Evolutionary conservation across 2,113 vertebrate genomes (phyloP).

Genomic region (Platanista minor): DNA sequence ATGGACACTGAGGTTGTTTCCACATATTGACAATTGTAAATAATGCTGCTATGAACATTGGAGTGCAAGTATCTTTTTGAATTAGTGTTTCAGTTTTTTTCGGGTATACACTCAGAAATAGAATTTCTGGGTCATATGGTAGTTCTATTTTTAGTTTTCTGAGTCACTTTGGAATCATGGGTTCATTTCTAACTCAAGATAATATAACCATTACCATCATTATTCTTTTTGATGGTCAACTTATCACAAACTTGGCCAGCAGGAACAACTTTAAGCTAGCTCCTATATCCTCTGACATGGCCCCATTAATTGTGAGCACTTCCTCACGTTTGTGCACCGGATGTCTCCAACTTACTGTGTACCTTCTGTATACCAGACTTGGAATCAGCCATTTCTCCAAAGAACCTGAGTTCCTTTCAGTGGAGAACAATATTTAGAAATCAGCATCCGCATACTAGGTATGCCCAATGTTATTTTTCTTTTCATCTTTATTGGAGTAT

Average conservation of each 20-base stretch:
- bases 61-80: background rate
- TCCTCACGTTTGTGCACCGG: background rate
- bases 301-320: background rate
- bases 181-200: background rate
- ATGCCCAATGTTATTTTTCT: background rate
- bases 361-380: background rate
- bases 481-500: too few relatives aligned
- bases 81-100: background rate
- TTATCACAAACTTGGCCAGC: background rate
- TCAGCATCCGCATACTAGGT: background rate
- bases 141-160: background rate
- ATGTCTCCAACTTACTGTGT: background rate
- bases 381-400: background rate
- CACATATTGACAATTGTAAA: background rate
- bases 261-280: background rate
- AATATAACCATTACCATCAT: background rate
- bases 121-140: background rate
- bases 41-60: background rate
- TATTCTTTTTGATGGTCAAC: background rate
- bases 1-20: background rate
- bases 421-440: background rate
- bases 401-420: background rate
- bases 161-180: background rate
- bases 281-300: background rate
- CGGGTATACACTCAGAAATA: background rate